Evolutionary conservation across 2,113 vertebrate genomes (phyloP).

Genomic region (Actenoides lindsayi): DNA sequence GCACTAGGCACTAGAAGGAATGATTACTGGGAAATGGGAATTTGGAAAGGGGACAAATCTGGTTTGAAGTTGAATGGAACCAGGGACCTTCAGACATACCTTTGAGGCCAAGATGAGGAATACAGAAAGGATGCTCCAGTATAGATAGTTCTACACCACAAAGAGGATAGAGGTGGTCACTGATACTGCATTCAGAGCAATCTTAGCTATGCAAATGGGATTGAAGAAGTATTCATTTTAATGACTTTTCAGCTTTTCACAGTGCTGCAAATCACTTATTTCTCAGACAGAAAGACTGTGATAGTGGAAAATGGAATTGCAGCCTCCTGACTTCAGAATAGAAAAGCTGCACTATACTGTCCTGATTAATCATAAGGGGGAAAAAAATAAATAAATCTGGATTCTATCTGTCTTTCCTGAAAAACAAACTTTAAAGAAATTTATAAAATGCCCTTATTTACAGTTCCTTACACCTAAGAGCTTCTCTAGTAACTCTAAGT

Average conservation of each 20-base stretch:
- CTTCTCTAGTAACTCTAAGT: not conserved
- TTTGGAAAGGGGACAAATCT: not conserved
- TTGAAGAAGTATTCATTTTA: not conserved
- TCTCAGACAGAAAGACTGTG: not conserved
- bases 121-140: not conserved
- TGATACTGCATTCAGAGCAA: not conserved
- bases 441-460: not conserved
- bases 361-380: not conserved
- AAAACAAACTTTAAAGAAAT: not conserved
- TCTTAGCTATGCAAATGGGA: not conserved
- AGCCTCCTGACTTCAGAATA: not conserved
- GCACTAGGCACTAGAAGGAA: not conserved
- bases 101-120: not conserved
- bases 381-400: not conserved
- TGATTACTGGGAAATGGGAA: not conserved
- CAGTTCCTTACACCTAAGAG: not conserved
- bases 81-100: not conserved
- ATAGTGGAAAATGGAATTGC: not conserved
- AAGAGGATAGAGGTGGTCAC: not conserved
- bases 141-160: not conserved
- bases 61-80: not conserved
- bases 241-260: not conserved
- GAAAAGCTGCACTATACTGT: not conserved
- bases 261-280: not conserved
- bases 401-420: not conserved